Base-by-base conservation (phyloP, 2,888 invertebrate genomes). In the Drosophila cyrtoloma region DNA sequence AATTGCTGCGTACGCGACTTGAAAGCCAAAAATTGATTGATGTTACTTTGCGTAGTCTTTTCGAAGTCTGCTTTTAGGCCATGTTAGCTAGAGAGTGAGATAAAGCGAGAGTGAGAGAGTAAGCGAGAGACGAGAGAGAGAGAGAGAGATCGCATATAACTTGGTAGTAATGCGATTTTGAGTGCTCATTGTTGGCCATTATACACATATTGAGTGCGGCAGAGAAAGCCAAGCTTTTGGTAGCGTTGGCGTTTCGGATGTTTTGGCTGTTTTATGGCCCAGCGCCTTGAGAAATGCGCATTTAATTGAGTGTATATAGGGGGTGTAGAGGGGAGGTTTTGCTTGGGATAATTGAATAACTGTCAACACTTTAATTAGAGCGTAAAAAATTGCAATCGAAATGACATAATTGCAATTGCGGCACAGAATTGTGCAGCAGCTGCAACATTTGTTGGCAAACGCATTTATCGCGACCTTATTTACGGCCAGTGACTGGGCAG, bases 1-100 rank as follows among this genome's bases (percentile, higher is more conserved):
- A 89, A 89, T 89, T 89, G 89, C 88, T 75, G 80, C 75, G 89
- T 89, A 89, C 88, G 88, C 88, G 88, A 89, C 88, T 86, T 86
- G 88, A 86, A 89, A 89, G 82, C 82, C 65, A 87, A 88, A 89
- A 86, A 89, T 84, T 88, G 86, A 86, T 89, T 84, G 87, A 86
- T 85, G 89, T 85, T 78, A 71, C 84, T 82, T 84, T 84, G 68
- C 77, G 66, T 66, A 68, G 68, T 65, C 74, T 65, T 76, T 71
- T 66, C 61, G 35, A 77, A 70, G 83, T 62, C 71, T 69, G 70
- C 80, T 83, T 82, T 83, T 83, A 80, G 88, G 86, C 71, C 55
- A 70, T 62, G 55, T 56, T 57, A n/a, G 26, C 37, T 14, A 3
- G 7, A 55, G 10, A 55, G 22, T 10, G 16, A 32, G 6, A 6